Evolutionary conservation across 1,140 invertebrate species (phyloP), one percentile per base, ranked within the genome.

Genomic region (Plectus sambesii): DNA sequence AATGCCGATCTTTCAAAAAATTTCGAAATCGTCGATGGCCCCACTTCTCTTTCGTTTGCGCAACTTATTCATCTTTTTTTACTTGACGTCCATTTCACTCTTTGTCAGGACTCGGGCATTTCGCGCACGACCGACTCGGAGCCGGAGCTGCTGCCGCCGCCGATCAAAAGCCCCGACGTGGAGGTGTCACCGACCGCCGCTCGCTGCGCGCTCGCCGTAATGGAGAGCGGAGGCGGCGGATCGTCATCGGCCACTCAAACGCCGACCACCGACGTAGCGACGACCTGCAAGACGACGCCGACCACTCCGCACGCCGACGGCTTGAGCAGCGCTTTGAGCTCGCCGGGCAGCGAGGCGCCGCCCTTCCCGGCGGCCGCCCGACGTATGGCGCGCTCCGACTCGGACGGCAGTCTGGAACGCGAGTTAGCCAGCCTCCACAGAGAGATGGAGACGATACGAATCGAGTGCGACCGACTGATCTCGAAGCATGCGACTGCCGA

Each of bases 371-470:
- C 27, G 27, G 29, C 51, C 23, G 38, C 23, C n/a, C n/a, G n/a
- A 38, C 33, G 17, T 26, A 43, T 27, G 23, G 2, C 23, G 12
- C 19, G 26, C n/a, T n/a, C n/a, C n/a, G n/a, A n/a, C n/a, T n/a
- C n/a, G n/a, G 66, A 71, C 35, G 62, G 48, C 20, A 74, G 70
- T 50, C 63, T 77, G 23, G 75, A 78, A 38, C 53, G 63, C 26
- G 75, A 77, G 55, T 59, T 78, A 39, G 67, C 73, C n/a, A 59
- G 69, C 38, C 62, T 77, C 19, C 74, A 77, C 54, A 67, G 69
- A 52, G 76, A 78, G 60, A 78, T 78, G 74, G 71, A 74, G 52
- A 71, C 70, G 8, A 75, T 78, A 49, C 71, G 75, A 47, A 57
- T 76, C 24, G 73, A 78, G 57, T 77, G 75, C 58, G 70, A 70